A percentile compares a stretch with the other conserved stretches of the same genome.
Conservation (phyloP, 2,888 invertebrate genomes). For the Megalurothrips usitatus region DNA sequence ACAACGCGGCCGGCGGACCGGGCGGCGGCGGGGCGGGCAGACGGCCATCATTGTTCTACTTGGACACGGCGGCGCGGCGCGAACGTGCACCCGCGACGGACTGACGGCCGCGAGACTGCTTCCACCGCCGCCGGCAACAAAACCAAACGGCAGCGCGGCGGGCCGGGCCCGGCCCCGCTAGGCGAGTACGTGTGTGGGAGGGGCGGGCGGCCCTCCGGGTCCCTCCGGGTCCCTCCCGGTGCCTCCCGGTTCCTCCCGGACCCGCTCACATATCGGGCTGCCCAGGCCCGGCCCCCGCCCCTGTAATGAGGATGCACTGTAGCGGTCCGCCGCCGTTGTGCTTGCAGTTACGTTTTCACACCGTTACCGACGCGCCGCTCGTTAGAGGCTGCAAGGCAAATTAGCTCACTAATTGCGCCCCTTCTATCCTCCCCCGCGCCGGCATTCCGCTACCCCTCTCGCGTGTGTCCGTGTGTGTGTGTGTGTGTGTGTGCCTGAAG, state of each 20-base stretch:
- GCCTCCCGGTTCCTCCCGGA: too few relatives aligned
- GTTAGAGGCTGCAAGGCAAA: neutral
- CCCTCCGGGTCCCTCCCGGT: too few relatives aligned
- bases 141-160: too few relatives aligned
- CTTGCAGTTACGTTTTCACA: neutral
- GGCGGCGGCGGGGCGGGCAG: neutral
- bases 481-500: too few relatives aligned
- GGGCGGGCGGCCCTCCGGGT: too few relatives aligned
- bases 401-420: neutral
- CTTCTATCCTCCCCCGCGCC: neutral
- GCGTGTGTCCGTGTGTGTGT: conserved; percentile 14
- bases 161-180: too few relatives aligned
- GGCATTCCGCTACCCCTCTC: neutral
- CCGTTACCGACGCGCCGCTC: conserved; percentile 1
- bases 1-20: neutral
- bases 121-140: too few relatives aligned
- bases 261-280: too few relatives aligned
- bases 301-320: too few relatives aligned
- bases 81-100: neutral
- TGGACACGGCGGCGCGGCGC: neutral
- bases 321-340: neutral
- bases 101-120: too few relatives aligned
- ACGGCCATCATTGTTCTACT: neutral
- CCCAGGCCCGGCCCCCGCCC: too few relatives aligned
- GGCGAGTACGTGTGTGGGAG: too few relatives aligned